Evolutionary conservation across 2,888 invertebrate species (phyloP).

Genomic region (Oegoconia quadripuncta): DNA sequence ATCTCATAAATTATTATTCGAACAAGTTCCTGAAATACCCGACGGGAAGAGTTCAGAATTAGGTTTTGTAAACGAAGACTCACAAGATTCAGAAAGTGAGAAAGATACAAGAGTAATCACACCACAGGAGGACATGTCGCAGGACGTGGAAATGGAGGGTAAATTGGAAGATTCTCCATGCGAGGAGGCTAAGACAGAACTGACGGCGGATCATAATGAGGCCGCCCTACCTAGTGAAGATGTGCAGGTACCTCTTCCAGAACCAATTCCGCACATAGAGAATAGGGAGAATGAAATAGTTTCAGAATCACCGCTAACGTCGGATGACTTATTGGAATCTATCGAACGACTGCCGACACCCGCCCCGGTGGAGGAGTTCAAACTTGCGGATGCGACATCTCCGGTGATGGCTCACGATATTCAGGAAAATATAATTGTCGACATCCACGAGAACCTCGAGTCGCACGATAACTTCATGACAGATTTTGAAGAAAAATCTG

Average conservation of each 20-base stretch:
- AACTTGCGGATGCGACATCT: conserved; percentile 14
- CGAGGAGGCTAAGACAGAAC: conserved; percentile 25
- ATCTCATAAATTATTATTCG: conserved; percentile 71
- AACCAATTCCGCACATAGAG: conserved; percentile 21
- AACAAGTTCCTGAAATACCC: conserved; percentile 74
- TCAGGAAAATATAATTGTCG: conserved; percentile 30
- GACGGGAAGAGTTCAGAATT: conserved; percentile 72
- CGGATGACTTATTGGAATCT: conserved; percentile 11
- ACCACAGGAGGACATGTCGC: conserved; percentile 57
- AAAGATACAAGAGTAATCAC: conserved; percentile 46
- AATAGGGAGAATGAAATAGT: conserved; percentile 29
- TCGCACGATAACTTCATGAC: conserved; percentile 11
- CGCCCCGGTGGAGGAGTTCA: background rate
- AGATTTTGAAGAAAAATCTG: conserved; percentile 13
- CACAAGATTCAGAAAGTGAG: conserved; percentile 58
- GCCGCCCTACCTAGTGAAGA: background rate
- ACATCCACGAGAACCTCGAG: conserved; percentile 34
- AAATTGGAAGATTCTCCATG: conserved; percentile 49
- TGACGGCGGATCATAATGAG: conserved; percentile 13
- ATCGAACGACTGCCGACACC: conserved; percentile 22
- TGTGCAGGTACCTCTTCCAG: conserved; percentile 11
- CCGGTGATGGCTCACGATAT: conserved; percentile 30
- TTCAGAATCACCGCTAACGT: conserved; percentile 12
- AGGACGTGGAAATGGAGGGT: conserved; percentile 58
- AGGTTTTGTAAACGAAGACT: conserved; percentile 63